Evolutionary conservation across 37 sponge, comb jelly and placozoan genomes (phyloP), one percentile per base, ranked within the genome.

Genomic region (Ianthella basta): DNA sequence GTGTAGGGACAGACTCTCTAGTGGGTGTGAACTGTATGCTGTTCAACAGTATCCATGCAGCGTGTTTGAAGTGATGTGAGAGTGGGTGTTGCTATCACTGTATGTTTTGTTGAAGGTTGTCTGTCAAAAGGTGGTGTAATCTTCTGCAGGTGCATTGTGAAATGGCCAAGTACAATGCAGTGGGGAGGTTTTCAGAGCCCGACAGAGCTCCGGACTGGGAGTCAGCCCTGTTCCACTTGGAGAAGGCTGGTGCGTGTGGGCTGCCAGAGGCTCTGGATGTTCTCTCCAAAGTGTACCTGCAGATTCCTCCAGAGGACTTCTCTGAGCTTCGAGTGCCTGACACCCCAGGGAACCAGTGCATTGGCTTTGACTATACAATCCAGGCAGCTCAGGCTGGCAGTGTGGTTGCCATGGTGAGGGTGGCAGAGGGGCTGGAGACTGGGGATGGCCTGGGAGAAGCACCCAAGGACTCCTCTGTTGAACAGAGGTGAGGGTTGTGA

Each of bases 81-180:
- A n/a, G n/a, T n/a, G n/a, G n/a, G n/a, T n/a, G n/a, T n/a, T n/a
- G n/a, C n/a, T n/a, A n/a, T n/a, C n/a, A n/a, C n/a, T n/a, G n/a
- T n/a, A n/a, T 10, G 50, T 44, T 3, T 44, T 44, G 50, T 44
- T 44, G 50, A 8, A 10, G 50, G 3, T 44, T 44, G 50, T n/a
- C n/a, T n/a, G n/a, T n/a, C n/a, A n/a, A n/a, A n/a, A n/a, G n/a
- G n/a, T n/a, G n/a, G n/a, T n/a, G n/a, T n/a, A n/a, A n/a, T n/a
- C n/a, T n/a, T n/a, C 38, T 35, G 13, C 70, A 96, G 97, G 83
- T 96, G 14, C 97, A 96, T 79, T 84, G 79, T 66, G 97, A 93
- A 14, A 50, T 96, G 84, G 94, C 94, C 0, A 24, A 56, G 24
- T 96, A 94, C 61, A 91, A 96, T 60, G 81, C 86, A 38, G 77